Conservation (phyloP, 1,140 invertebrate genomes). For the Drosophila lacertosa region DNA sequence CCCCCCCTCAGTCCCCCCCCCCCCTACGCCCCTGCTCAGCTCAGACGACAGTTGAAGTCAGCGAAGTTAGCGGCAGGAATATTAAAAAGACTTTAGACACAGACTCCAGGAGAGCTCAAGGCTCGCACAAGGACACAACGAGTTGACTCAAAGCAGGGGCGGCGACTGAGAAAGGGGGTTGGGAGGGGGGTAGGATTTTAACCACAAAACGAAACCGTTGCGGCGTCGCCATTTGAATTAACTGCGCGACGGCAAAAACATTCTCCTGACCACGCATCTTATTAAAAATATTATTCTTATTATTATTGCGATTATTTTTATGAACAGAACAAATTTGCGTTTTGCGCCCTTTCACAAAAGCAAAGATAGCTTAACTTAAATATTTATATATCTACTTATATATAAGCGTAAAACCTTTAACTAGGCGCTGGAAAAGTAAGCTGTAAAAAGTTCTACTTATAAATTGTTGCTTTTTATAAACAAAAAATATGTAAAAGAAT, state of each 20-base stretch:
- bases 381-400: too few relatives aligned
- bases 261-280: constrained; percentile 47
- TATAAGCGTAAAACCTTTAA: too few relatives aligned
- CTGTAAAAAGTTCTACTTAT: too few relatives aligned
- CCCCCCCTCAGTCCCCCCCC: too few relatives aligned
- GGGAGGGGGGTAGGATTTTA: neutral
- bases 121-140: constrained; percentile 23
- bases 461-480: too few relatives aligned
- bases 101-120: neutral
- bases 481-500: too few relatives aligned
- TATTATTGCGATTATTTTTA: neutral
- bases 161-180: neutral
- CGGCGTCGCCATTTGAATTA: constrained; percentile 41
- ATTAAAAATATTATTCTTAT: constrained; percentile 27
- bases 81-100: constrained; percentile 49
- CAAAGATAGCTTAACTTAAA: too few relatives aligned
- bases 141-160: constrained; percentile 10
- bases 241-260: constrained; percentile 8
- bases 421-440: too few relatives aligned
- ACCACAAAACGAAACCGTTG: constrained; percentile 44
- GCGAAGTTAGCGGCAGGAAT: constrained; percentile 39
- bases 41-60: constrained; percentile 17
- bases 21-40: neutral
- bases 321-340: constrained; percentile 1
- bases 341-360: neutral